Base-by-base conservation (phyloP, 2,113 vertebrate genomes). In the Pavo muticus region DNA sequence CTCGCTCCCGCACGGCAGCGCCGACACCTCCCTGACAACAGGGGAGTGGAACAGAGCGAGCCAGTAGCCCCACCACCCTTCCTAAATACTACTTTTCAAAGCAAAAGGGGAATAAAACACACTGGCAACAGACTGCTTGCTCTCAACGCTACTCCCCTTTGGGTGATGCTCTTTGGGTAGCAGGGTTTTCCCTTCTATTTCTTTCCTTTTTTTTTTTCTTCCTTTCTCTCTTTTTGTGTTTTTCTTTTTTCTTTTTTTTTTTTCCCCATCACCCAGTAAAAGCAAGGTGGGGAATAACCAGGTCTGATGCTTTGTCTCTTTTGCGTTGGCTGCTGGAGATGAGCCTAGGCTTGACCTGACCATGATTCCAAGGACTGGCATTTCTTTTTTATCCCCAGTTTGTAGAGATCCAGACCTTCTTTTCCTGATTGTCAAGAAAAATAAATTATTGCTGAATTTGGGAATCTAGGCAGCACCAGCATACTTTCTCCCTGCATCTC, bases 341-440 rank as follows among this genome's bases (percentile, higher is more conserved):
- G 97, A 98, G 96, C 96, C 97, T 98, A 44, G 95, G 95, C 97
- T 97, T 97, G 96, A 97, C 98, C 96, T 98, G 97, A 99, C 96
- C 98, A 99, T 99, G 99, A 98, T 98, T 97, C 98, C 97, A 96
- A 98, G 96, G 96, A 98, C 98, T 98, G 98, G 96, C 96, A 97
- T 91, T 97, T 97, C 93, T 97, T 96, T 97, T 97, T 96, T 95
- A 91, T 95, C 95, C 96, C 96, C 84, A 97, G 94, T 96, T 97
- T 97, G 86, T 97, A 95, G 96, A 97, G 92, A 97, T 96, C 95
- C 97, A 96, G 94, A 97, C 96, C 94, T 95, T 92, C 87, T 98
- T 93, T 97, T 97, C 96, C 95, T 89, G 92, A 95, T 96, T 97
- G 95, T 97, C 97, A 97, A 98, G 97, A 97, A 97, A 98, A 97